phyloP scores from a whole-genome alignment of 1,140 invertebrate species.

The Zaprionus ghesquierei region DNA sequence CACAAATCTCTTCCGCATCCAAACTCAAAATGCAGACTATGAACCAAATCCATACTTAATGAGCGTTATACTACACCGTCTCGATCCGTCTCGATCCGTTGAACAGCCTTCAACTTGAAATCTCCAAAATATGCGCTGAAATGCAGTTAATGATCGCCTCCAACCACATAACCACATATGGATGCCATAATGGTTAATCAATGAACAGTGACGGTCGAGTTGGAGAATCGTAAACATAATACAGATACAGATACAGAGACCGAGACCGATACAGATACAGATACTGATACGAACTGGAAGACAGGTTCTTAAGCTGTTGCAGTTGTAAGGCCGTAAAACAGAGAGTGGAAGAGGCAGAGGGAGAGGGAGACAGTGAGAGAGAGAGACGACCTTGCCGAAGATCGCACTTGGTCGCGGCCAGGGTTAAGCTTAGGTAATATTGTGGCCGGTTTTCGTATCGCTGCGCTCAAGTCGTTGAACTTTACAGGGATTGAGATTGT shows the following conservation, averaged over 20 bases:
- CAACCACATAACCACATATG: neutral
- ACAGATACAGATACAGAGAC: neutral
- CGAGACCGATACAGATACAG: neutral
- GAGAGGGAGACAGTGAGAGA: neutral
- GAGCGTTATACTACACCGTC: conserved; percentile 24
- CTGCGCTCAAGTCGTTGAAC: conserved; percentile 58
- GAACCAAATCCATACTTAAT: conserved; percentile 72
- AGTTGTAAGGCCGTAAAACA: conserved; percentile 13
- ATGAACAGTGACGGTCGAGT: neutral
- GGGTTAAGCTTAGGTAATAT: conserved; percentile 23
- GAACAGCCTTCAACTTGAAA: conserved; percentile 72
- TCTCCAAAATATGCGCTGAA: conserved; percentile 4
- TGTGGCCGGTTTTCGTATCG: conserved; percentile 5
- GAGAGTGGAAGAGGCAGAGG: neutral
- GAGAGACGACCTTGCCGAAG: conserved; percentile 22
- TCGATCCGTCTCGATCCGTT: conserved; percentile 42
- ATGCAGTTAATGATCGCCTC: conserved; percentile 35
- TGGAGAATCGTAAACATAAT: neutral
- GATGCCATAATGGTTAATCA: neutral
- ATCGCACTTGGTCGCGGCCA: conserved; percentile 33
- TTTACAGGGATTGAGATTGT: conserved; percentile 44
- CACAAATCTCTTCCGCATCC: conserved; percentile 59
- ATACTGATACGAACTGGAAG: neutral
- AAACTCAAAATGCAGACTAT: conserved; percentile 66
- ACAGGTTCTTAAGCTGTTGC: conserved; percentile 37